Base-by-base conservation (phyloP, 2,113 vertebrate species). In the Vireo altiloquus region DNA sequence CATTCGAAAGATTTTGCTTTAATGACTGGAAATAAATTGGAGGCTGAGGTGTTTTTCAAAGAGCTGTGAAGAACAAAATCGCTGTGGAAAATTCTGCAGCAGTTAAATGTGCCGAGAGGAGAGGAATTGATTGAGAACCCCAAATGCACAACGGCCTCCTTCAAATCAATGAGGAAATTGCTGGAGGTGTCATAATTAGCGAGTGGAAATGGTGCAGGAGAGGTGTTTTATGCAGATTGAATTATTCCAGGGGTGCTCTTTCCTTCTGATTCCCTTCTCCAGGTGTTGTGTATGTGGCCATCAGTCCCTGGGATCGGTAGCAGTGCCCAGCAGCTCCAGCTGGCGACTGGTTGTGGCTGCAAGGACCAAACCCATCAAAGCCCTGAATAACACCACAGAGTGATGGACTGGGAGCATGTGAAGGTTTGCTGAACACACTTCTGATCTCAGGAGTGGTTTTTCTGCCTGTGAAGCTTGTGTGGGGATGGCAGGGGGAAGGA, bases 11-110 rank as follows among this genome's bases (percentile, higher is more conserved):
- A 90, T 88, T 87, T 91, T 82, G 53, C 47, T 96, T 60, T 92
- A 95, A 95, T 91, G 78, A 87, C 82, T 92, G 90, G 75, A 87
- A 90, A 75, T 68, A 82, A 86, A 95, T 91, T 79, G 63, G 65
- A 90, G 71, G 50, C 87, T 81, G 91, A 94, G 78, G 53, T 85
- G 63, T 94, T 91, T 94, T 90, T 89, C 63, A 80, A 94, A 88
- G 57, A 65, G 17, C 89, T 77, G 42, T 33, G 71, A 85, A 54
- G 70, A 91, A 42, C 83, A 82, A 91, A 91, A 94, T 42, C 49
- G 27, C 74, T 69, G 63, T 33, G 70, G 42, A 68, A 82, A 82
- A 76, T 64, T 79, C 44, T 71, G 52, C 60, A 49, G 53, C 84
- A 69, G 78, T 82, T 95, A 24, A 93, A 70, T 77, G 68, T 77